Base-by-base conservation (phyloP, 2,113 vertebrate species). In the Lepus europaeus region DNA sequence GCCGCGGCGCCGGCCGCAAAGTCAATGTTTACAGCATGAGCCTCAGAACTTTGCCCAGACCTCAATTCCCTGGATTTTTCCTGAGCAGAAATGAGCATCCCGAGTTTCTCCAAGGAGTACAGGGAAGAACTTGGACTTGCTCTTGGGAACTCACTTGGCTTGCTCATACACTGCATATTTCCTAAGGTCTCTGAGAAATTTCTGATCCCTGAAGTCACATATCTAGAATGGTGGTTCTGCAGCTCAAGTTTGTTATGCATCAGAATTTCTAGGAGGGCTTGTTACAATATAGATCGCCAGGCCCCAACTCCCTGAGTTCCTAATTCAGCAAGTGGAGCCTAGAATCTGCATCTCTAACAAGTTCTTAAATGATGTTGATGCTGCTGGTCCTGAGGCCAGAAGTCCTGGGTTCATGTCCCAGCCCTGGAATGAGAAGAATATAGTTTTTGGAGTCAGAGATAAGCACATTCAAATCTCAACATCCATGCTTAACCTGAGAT, bases 21-120 rank as follows among this genome's bases (percentile, higher is more conserved):
- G 73, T 78, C 72, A 87, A 96, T 22, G 12, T 91, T 94, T 80
- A 85, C 17, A 70, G 33, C 31, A n/a, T 19, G 36, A 68, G 31
- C 74, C 27, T 93, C 20, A 89, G 87, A 94, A 82, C 66, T 96
- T 88, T 63, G 49, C 56, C 51, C 36, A 69, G 36, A 7, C 7
- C 7, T 20, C 73, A 13, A 45, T 70, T 89, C 17, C n/a, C 53
- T 89, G 83, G 64, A 13, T 45, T 56, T 64, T 59, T 20, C 31
- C n/a, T 78, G 31, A 39, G 70, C 66, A 63, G 36, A 87, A 80
- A 22, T 22, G 13, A 12, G 31, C 36, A 20, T 85, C 31, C 2
- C 13, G 45, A 23, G n/a, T 29, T 93, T 95, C 20, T 87, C n/a
- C 2, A 51, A 25, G 74, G 68, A 73, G 25, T 68, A 9, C 4